These are phyloP conservation scores for Balaeniceps rex DNA, from an alignment of 2,113 vertebrate genomes.

Conservation along the genomic window DNA sequence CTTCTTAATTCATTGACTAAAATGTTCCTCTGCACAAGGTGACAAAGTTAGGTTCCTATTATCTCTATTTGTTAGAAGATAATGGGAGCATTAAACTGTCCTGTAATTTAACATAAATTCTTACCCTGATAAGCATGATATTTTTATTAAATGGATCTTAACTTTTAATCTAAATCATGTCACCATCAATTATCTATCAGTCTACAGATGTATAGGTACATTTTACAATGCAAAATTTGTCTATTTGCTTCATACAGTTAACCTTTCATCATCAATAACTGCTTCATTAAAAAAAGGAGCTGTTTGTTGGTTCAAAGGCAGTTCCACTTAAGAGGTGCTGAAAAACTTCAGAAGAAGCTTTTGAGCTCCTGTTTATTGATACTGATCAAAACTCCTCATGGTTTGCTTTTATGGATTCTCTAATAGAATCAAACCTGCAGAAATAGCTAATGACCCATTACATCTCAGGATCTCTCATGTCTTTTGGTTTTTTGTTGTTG, in stretches of 20 bases:
- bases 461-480: neutral
- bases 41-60: neutral
- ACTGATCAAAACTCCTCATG: neutral
- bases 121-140: fast-evolving
- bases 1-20: neutral
- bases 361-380: neutral
- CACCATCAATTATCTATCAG: neutral
- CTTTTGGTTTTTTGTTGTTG: neutral
- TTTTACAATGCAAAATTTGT: neutral
- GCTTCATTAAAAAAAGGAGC: neutral
- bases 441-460: neutral
- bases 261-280: neutral
- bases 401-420: neutral
- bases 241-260: neutral
- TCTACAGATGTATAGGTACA: neutral
- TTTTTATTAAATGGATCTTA: neutral
- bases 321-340: neutral
- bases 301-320: neutral
- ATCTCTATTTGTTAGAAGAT: neutral
- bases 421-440: neutral
- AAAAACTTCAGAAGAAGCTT: neutral
- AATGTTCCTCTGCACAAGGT: neutral
- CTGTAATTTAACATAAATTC: neutral
- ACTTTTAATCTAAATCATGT: neutral
- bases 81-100: neutral